A percentile compares a stretch with the other conserved stretches of the same genome.
Conservation (phyloP, 2,888 invertebrate genomes). For the Opisthograptis luteolata region DNA sequence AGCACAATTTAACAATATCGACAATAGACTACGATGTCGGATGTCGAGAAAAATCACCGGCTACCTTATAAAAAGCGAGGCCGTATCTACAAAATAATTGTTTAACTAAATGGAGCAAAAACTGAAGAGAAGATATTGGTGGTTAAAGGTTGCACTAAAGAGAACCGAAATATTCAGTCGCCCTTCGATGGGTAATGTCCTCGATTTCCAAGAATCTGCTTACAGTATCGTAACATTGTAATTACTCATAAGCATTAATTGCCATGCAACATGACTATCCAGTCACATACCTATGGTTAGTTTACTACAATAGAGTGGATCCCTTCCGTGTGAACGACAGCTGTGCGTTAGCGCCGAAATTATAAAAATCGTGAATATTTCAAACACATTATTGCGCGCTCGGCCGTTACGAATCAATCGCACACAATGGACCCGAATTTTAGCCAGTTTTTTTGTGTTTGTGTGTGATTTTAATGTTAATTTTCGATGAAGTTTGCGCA, state of each 20-base stretch:
- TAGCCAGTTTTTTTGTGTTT: conserved; percentile 74
- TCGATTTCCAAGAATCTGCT: neutral
- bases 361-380: conserved; percentile 83
- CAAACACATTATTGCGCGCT: conserved; percentile 78
- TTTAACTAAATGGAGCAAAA: conserved; percentile 34
- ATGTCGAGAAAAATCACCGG: conserved; percentile 57
- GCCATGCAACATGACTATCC: conserved; percentile 24
- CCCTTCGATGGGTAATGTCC: conserved; percentile 1
- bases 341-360: conserved; percentile 74
- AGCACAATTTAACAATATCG: conserved; percentile 54
- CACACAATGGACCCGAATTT: conserved; percentile 77
- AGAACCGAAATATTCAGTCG: conserved; percentile 13
- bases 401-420: conserved; percentile 84
- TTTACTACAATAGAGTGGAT: conserved; percentile 55
- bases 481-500: conserved; percentile 75
- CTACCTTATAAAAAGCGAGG: conserved; percentile 64
- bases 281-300: conserved; percentile 42
- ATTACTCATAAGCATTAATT: conserved; percentile 7
- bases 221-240: neutral
- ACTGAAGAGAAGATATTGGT: conserved; percentile 26
- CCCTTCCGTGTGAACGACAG: conserved; percentile 79
- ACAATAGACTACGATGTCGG: conserved; percentile 57
- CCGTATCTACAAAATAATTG: conserved; percentile 41
- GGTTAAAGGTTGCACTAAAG: conserved; percentile 30
- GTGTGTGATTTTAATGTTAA: conserved; percentile 79